Evolutionary conservation across 92 coral and sea anemone species (phyloP), one percentile per base, ranked within the genome.

Genomic region (Diadumene lineata): DNA sequence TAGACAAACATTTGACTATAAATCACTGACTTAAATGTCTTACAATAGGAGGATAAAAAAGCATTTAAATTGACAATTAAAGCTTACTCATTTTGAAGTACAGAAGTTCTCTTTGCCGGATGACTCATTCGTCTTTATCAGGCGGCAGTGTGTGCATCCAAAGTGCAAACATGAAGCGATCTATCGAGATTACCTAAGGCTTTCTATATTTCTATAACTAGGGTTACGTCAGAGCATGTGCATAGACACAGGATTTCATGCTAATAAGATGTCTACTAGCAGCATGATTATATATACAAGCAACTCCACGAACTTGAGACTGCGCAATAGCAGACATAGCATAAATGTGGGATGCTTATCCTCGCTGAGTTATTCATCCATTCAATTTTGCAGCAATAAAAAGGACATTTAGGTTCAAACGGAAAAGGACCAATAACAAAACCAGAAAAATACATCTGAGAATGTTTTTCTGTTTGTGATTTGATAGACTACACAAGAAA

Each of bases 101-200:
- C 48, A 38, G 48, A 38, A n/a, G n/a, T n/a, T 38, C 48, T 4
- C 48, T 38, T 38, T 38, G 48, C 6, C 48, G 51, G 10, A 44
- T 53, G 10, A 23, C 60, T 6, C 3, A 23, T 53, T 3, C 18
- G 10, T 53, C 60, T 38, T 38, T 38, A 15, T 16, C 60, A 15
- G 8, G 19, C 4, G n/a, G 18, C 6, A 3, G 60, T 53, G 7
- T 58, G 26, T 58, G 11, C 64, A 28, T 28, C 25, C 38, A 38
- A 29, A 11, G 68, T 11, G 43, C 43, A 62, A 62, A 62, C 68
- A 62, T 62, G 22, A 2, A 62, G 68, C 13, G 68, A 7, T 62
- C 31, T 62, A 28, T 62, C 43, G 68, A 28, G 68, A 62, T 62
- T 62, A n/a, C n/a, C n/a, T n/a, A n/a, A 62, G 68, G 11, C 31